phyloP scores from a whole-genome alignment of 2,113 vertebrate genomes.

The Donacobius atricapilla region DNA sequence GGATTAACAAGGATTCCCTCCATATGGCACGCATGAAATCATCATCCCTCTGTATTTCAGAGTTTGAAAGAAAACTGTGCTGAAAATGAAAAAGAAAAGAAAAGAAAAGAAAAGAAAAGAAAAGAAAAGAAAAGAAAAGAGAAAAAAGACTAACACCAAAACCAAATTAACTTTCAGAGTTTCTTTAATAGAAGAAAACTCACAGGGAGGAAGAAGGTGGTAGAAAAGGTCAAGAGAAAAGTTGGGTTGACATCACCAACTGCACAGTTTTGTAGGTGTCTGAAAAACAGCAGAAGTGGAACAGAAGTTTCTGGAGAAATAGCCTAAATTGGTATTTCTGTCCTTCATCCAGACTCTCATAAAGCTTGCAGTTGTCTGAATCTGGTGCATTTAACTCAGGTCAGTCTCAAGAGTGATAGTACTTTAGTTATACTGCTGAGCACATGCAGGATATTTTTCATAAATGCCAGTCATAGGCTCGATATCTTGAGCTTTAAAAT shows the following conservation, averaged over 20 bases:
- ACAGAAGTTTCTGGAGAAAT: neutral
- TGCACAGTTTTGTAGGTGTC: neutral
- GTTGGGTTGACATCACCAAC: neutral
- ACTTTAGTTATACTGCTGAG: neutral
- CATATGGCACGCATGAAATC: neutral
- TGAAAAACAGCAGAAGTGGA: neutral
- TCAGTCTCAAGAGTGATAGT: neutral
- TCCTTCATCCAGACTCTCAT: neutral
- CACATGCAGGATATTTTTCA: neutral
- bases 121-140: neutral
- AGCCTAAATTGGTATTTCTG: neutral
- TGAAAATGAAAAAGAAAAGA: neutral
- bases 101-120: no score
- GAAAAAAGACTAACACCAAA: neutral
- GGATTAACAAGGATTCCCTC: neutral
- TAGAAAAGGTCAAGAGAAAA: neutral
- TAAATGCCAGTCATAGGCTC: neutral
- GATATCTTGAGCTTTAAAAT: neutral
- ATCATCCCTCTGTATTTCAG: neutral
- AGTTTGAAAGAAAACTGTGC: neutral
- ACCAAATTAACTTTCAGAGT: neutral
- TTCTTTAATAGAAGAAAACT: neutral
- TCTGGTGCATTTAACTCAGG: neutral
- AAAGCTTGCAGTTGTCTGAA: neutral
- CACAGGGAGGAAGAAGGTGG: fast-evolving